Evolutionary conservation across 2,888 invertebrate genomes (phyloP).

Genomic region (Hemithea aestivaria): DNA sequence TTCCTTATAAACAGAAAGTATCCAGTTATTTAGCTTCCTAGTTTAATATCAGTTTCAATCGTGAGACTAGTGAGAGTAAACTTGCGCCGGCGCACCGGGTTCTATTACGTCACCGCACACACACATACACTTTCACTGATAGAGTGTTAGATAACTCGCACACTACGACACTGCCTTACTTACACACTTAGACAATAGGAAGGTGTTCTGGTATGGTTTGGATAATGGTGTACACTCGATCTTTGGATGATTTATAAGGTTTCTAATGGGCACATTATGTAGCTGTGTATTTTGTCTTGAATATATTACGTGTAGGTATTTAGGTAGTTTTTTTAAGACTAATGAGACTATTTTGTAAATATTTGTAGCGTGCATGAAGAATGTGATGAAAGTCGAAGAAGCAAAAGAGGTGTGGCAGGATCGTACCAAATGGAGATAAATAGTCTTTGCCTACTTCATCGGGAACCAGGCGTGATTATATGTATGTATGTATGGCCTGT

Average conservation of each 20-base stretch:
- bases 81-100: slow-evolving; percentile 40
- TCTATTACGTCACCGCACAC: slow-evolving; percentile 67
- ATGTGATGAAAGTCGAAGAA: too few relatives aligned
- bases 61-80: slow-evolving; percentile 59
- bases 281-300: too few relatives aligned
- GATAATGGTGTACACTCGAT: slow-evolving; percentile 21
- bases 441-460: too few relatives aligned
- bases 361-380: too few relatives aligned
- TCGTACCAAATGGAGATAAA: too few relatives aligned
- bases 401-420: too few relatives aligned
- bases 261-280: slow-evolving; percentile 12
- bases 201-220: slow-evolving; percentile 51
- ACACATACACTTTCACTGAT: slow-evolving; percentile 75
- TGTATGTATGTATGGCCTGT: too few relatives aligned
- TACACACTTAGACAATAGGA: slow-evolving; percentile 70
- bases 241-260: slow-evolving; percentile 15
- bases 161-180: slow-evolving; percentile 69
- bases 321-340: too few relatives aligned
- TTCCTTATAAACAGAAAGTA: slow-evolving; percentile 31
- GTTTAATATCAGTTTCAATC: slow-evolving; percentile 48
- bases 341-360: too few relatives aligned
- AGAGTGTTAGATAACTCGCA: slow-evolving; percentile 75
- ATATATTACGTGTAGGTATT: too few relatives aligned
- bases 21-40: slow-evolving; percentile 60
- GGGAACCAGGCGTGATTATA: too few relatives aligned